Percentiles rank a stretch among this genome's conserved stretches.
These are phyloP conservation scores for Otis tarda DNA, from an alignment of 2,113 vertebrate genomes.

Conservation along the genomic window DNA sequence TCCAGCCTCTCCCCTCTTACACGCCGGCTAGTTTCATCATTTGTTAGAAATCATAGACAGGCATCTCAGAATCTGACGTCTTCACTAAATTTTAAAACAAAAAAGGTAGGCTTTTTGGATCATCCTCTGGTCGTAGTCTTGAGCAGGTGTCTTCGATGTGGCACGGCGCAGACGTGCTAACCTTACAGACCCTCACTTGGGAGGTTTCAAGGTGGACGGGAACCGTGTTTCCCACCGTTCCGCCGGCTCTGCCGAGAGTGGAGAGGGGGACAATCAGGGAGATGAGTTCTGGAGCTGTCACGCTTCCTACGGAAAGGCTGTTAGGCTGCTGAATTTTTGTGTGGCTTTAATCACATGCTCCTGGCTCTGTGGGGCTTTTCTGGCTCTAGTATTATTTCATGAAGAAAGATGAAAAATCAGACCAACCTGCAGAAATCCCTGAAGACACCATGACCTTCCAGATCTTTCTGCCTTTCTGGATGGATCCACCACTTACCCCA, in stretches of 20 bases:
- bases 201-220: rapidly evolving
- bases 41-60: neutral
- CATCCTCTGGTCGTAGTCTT: neutral
- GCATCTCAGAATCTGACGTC: neutral
- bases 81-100: neutral
- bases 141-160: rapidly evolving
- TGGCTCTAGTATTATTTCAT: neutral
- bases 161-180: rapidly evolving
- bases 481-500: neutral
- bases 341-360: neutral
- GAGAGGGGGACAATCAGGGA: neutral
- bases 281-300: neutral
- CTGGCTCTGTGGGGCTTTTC: neutral
- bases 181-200: rapidly evolving
- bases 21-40: rapidly evolving
- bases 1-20: neutral
- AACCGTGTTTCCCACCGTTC: rapidly evolving
- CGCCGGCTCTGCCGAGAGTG: rapidly evolving
- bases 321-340: neutral
- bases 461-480: neutral
- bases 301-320: neutral
- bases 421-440: neutral
- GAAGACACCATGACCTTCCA: neutral
- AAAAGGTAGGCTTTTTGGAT: rapidly evolving
- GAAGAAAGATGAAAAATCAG: neutral